Evolutionary conservation across 1,140 invertebrate species (phyloP), one percentile per base, ranked within the genome.

Genomic region (Eriosoma lanigerum): DNA sequence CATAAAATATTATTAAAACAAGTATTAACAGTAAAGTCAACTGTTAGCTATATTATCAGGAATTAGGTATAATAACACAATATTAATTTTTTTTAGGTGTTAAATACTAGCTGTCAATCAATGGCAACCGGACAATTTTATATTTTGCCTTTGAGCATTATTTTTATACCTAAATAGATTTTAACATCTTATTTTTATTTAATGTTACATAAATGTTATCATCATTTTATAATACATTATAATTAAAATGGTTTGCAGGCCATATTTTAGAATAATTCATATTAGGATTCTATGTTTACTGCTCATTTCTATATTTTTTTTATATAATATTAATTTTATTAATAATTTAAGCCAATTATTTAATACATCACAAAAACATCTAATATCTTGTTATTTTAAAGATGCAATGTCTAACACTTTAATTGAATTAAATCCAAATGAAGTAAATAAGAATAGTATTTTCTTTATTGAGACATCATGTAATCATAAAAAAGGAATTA

Each of bases 391-490:
- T 60, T 58, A 78, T 10, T 78, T 78, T 29, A 32, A 78, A 19
- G 56, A 48, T 24, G 21, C 38, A 21, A 13, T 24, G 1, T 5
- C 17, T 26, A 44, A 62, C 26, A 19, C 56, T 26, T 62, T 78
- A 26, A n/a, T n/a, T 17, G 75, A 78, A 48, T 60, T 78, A 48
- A 62, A 60, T 60, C 38, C 56, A 13, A 12, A 29, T 5, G 52
- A 81, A 44, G 76, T 82, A 44, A 12, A 26, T 17, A 46, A 56
- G 1, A 73, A 82, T 38, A 80, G 75, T 72, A 84, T 84, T 21
- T 84, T 84, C 54, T 84, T 84, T 75, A 5, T 84, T 46, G 84
- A 84, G 80, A 84, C 84, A 32, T 82, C 82, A 9, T 84, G 84
- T 81, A 80, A 56, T 17, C 83, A 83, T 78, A 26, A 81, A 56